Percentiles rank a stretch among this genome's conserved stretches.
Evolutionary conservation across 2,797 vertebrate genomes (phyloP).

Genomic region (Kryptolebias ocellatus): DNA sequence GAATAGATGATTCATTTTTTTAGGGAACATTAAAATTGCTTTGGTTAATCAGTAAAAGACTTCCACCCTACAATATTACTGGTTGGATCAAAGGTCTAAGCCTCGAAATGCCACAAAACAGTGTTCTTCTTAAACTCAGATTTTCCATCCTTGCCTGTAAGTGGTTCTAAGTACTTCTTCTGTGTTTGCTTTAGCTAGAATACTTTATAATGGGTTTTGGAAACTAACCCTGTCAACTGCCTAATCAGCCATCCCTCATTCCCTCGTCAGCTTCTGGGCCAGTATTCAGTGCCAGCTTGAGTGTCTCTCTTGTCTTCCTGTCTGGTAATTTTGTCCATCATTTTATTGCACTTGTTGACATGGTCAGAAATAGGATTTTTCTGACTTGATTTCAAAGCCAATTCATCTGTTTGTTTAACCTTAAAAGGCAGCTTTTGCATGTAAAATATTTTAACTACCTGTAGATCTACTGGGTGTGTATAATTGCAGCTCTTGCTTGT

Average conservation of each 20-base stretch:
- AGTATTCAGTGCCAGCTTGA: not conserved
- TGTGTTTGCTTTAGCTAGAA: constrained; percentile 6
- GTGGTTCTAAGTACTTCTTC: not conserved
- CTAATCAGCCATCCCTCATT: constrained; percentile 2
- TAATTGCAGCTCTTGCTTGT: no score
- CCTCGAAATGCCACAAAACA: not conserved
- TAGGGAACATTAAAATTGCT: no score
- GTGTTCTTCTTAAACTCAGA: not conserved
- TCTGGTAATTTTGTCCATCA: constrained; percentile 2
- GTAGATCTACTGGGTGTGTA: no score
- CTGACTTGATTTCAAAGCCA: not conserved
- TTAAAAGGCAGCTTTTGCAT: not conserved
- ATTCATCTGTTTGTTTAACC: not conserved
- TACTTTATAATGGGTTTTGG: constrained; percentile 9
- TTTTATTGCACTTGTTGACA: not conserved
- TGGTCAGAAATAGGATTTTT: not conserved
- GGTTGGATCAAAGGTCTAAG: not conserved
- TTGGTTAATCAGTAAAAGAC: no score
- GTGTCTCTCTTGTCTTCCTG: constrained; percentile 11
- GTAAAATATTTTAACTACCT: no score
- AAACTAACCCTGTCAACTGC: constrained; percentile 11
- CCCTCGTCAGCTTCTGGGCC: constrained; percentile 9
- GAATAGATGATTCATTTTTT: no score
- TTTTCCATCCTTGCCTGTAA: no score
- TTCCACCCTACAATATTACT: no score